These are phyloP conservation scores for Chrysemys picta DNA, from an alignment of 2,113 vertebrate genomes.

Conservation along the genomic window DNA sequence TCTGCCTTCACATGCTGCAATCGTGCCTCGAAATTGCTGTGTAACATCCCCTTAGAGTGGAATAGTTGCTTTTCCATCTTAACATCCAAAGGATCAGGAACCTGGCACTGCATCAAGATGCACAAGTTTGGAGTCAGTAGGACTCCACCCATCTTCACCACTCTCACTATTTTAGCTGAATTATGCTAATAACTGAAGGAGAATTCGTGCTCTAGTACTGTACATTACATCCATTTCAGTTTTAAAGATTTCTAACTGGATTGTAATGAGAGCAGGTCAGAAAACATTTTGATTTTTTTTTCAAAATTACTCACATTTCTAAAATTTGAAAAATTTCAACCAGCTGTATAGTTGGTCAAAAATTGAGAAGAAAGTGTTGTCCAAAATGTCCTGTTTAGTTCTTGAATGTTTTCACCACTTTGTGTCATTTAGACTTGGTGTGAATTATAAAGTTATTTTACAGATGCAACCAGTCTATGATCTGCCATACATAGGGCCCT, in stretches of 20 bases:
- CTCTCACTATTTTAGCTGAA: not conserved
- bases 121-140: not conserved
- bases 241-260: not conserved
- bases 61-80: slow-evolving; percentile 26
- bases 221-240: not conserved
- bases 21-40: not conserved
- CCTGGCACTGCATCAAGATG: slow-evolving; percentile 40
- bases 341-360: not conserved
- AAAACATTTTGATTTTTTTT: not conserved
- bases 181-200: not conserved
- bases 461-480: not conserved
- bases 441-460: not conserved
- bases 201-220: not conserved
- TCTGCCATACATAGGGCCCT: not conserved
- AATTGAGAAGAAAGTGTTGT: not conserved
- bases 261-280: not conserved
- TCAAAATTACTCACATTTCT: not conserved
- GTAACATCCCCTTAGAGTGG: not conserved
- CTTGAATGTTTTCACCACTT: not conserved
- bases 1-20: not conserved
- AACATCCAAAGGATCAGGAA: not conserved
- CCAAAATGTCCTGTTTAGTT: not conserved
- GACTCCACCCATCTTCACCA: not conserved
- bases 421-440: not conserved
- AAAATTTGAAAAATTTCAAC: not conserved